These are phyloP conservation scores for Pseudococcus longispinus DNA, from an alignment of 2,888 invertebrate species.

Conservation along the genomic window DNA sequence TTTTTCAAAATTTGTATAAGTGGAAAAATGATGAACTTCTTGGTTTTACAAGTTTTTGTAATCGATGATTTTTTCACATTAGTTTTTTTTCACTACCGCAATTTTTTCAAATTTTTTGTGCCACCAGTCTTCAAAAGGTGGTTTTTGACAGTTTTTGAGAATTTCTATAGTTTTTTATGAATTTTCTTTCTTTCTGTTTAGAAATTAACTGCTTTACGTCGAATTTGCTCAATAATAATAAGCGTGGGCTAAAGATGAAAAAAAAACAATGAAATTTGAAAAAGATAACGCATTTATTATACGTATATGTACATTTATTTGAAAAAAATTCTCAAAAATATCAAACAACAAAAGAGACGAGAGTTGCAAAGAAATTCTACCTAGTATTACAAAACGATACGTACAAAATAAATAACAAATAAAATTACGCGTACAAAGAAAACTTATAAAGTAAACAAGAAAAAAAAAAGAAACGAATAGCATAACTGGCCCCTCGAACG, in stretches of 20 bases:
- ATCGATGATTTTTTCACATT: too few relatives aligned
- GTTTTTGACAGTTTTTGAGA: too few relatives aligned
- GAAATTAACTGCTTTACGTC: too few relatives aligned
- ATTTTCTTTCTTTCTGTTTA: too few relatives aligned
- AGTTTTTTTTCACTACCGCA: too few relatives aligned
- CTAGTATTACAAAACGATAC: conserved; percentile 30
- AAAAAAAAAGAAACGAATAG: conserved; percentile 6
- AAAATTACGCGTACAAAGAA: conserved; percentile 25
- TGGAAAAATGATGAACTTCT: too few relatives aligned
- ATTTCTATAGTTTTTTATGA: too few relatives aligned
- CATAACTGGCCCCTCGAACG: conserved; percentile 21
- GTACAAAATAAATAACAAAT: conserved; percentile 39
- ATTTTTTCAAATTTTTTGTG: too few relatives aligned
- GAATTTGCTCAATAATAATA: too few relatives aligned
- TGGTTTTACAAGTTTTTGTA: too few relatives aligned
- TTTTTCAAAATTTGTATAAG: too few relatives aligned
- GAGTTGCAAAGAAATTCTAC: neutral
- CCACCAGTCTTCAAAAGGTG: too few relatives aligned
- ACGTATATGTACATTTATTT: neutral
- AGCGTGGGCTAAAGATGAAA: neutral
- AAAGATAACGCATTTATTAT: conserved; percentile 35
- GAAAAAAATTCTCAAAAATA: conserved; percentile 3
- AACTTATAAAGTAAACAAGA: conserved; percentile 1
- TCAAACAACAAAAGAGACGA: conserved; percentile 30
- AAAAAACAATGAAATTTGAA: neutral